Evolutionary conservation across 1,140 invertebrate species (phyloP).

Genomic region (Brachionus koreanus): DNA sequence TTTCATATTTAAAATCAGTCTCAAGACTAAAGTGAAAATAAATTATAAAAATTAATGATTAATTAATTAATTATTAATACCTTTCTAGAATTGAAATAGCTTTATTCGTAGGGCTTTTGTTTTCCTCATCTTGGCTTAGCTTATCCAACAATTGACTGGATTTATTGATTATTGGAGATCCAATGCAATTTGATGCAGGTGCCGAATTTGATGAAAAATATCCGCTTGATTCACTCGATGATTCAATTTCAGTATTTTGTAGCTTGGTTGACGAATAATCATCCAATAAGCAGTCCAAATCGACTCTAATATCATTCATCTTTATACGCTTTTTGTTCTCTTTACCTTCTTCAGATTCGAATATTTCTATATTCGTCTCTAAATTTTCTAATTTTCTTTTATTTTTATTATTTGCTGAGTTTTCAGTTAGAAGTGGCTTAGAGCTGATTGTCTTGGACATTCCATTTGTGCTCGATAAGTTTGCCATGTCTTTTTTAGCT

Average conservation of each 20-base stretch:
- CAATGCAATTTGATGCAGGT: not conserved
- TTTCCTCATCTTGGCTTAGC: not conserved
- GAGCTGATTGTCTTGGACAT: not conserved
- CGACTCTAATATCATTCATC: not conserved
- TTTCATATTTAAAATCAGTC: conserved; percentile 9
- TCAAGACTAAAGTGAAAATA: not conserved
- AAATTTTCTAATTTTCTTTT: not conserved
- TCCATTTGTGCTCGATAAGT: not conserved
- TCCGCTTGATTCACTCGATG: conserved; percentile 16
- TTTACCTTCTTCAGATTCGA: not conserved
- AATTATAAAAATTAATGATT: not conserved
- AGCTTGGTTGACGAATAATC: conserved; percentile 3
- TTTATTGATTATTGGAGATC: conserved; percentile 20
- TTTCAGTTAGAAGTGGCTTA: not conserved
- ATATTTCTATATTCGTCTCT: not conserved
- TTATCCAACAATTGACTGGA: not conserved
- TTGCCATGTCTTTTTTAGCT: not conserved
- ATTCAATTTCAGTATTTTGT: not conserved
- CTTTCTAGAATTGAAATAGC: not conserved
- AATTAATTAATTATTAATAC: not conserved
- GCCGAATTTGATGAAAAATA: conserved; percentile 26
- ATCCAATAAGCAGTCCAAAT: conserved; percentile 32
- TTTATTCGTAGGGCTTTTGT: not conserved
- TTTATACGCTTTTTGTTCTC: not conserved
- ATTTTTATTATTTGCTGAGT: not conserved